Conservation (phyloP, 2,888 invertebrate genomes). For the Rhyacophila evoluta region DNA sequence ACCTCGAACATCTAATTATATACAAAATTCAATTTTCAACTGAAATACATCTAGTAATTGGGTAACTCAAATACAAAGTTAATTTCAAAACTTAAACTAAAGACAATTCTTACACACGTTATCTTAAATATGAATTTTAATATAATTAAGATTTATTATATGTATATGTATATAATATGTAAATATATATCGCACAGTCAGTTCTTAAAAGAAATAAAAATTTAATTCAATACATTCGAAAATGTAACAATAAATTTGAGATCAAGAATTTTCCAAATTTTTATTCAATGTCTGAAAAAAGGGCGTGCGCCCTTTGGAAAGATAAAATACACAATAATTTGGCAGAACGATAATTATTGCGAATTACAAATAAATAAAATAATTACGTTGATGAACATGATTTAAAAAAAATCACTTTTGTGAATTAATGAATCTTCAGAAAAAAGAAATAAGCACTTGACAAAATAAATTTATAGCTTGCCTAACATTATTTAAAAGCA, state of each 20-base stretch:
- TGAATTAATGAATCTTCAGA: no score
- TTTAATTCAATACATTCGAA: constrained; percentile 9
- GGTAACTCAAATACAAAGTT: not conserved
- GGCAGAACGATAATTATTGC: not conserved
- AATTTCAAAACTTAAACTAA: not conserved
- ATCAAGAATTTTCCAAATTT: not conserved
- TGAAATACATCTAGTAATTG: not conserved
- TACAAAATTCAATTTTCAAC: no score
- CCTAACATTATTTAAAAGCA: no score
- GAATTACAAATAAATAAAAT: not conserved
- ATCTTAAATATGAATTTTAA: not conserved
- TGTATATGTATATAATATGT: not conserved
- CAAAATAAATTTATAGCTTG: no score
- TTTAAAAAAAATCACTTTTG: no score
- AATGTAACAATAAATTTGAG: constrained; percentile 8
- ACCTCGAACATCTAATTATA: no score
- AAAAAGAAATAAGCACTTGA: no score
- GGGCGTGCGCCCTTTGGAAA: not conserved
- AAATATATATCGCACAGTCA: not conserved
- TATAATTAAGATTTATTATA: constrained; percentile 5
- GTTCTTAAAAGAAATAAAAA: constrained; percentile 6
- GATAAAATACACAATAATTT: not conserved
- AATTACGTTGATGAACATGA: no score
- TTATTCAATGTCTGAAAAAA: not conserved
- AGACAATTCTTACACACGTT: not conserved